phyloP scores from a whole-genome alignment of 2,113 vertebrate genomes.

The Eretmochelys imbricata region DNA sequence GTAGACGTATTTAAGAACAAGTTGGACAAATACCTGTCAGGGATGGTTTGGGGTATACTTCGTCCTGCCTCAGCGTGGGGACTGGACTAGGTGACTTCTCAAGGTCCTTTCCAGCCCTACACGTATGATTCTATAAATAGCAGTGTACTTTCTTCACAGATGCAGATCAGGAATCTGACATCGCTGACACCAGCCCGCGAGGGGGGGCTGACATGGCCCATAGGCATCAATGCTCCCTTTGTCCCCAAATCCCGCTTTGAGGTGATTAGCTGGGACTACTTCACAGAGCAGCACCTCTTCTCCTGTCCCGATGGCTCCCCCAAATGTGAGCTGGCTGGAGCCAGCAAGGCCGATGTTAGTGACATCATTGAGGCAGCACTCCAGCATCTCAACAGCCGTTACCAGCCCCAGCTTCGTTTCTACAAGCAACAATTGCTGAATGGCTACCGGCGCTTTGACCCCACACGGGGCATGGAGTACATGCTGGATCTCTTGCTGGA shows the following conservation, averaged over 20 bases:
- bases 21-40: neutral
- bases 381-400: conserved; percentile 89
- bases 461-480: conserved; percentile 95
- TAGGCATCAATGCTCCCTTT: conserved; percentile 93
- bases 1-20: neutral
- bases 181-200: conserved; percentile 89
- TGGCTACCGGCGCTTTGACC: conserved; percentile 94
- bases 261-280: conserved; percentile 97
- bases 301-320: conserved; percentile 89
- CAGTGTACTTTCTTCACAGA: conserved; percentile 74
- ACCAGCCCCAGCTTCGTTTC: conserved; percentile 93
- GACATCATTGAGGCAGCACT: conserved; percentile 88
- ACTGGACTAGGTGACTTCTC: neutral
- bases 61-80: neutral
- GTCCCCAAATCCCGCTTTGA: conserved; percentile 93
- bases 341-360: conserved; percentile 84
- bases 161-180: conserved; percentile 95
- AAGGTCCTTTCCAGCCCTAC: neutral
- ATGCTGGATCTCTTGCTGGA: conserved; percentile 92
- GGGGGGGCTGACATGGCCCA: conserved; percentile 89
- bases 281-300: conserved; percentile 94
- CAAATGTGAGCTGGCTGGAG: conserved; percentile 92
- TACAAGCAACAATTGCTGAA: conserved; percentile 90
- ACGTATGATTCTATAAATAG: neutral
- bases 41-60: neutral